Percentiles rank a stretch among this genome's conserved stretches.
phyloP scores from a whole-genome alignment of 2,113 vertebrate genomes.

The Bothrops jararaca region DNA sequence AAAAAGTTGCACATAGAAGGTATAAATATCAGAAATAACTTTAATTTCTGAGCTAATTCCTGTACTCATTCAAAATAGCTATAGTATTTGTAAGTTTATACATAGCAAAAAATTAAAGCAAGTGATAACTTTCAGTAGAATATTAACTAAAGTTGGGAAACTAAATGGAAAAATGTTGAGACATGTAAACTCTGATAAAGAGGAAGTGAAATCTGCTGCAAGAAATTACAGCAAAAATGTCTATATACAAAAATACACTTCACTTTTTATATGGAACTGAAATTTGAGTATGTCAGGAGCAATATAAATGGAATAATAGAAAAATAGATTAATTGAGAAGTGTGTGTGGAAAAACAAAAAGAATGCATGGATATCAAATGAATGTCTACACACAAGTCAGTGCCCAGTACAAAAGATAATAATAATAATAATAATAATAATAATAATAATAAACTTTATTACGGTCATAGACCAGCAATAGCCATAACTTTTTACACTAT shows the following conservation, averaged over 20 bases:
- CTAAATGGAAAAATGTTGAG: neutral
- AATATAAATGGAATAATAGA: neutral
- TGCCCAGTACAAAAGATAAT: neutral
- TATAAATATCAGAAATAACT: neutral
- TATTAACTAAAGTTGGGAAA: neutral
- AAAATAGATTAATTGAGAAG: neutral
- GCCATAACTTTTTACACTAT: too few relatives aligned
- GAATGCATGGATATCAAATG: neutral
- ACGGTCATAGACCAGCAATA: too few relatives aligned
- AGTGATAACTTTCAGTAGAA: neutral
- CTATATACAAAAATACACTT: neutral
- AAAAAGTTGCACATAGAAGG: neutral
- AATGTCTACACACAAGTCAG: neutral
- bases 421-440: too few relatives aligned
- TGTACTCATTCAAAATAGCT: neutral
- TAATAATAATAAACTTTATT: too few relatives aligned
- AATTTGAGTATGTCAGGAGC: neutral
- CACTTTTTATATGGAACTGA: neutral
- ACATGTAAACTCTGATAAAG: neutral
- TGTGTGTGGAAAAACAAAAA: neutral
- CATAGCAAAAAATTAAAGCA: neutral
- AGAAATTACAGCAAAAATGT: neutral
- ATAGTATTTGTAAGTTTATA: neutral
- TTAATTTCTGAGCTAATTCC: neutral
- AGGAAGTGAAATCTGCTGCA: neutral